Evolutionary conservation across 2,888 invertebrate genomes (phyloP), one percentile per base, ranked within the genome.

Genomic region (Drosophila pseudotakahashii): DNA sequence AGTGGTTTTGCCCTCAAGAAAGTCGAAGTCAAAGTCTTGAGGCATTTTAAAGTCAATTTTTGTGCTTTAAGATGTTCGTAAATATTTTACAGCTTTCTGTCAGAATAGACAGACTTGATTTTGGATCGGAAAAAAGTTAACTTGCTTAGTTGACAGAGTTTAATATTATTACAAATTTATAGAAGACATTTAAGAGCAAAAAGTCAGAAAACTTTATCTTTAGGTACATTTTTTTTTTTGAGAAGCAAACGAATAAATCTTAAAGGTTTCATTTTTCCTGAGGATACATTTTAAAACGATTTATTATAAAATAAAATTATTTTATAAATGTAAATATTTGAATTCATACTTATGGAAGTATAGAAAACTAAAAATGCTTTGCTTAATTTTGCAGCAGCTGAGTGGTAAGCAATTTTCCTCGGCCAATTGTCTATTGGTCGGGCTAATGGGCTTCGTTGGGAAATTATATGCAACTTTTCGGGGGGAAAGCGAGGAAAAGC

Each of bases 391-490:
- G 9, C 54, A 44, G 42, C 26, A 36, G 14, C 45, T 30, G 44
- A 61, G 45, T 37, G 19, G 13, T 34, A 26, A 34, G 34, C 62
- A 59, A 26, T 44, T 32, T 58, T 30, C 30, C 41, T 47, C 39
- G 19, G 30, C 30, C 70, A 57, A 70, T 57, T 70, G 70, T 70
- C 71, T 71, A 52, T 70, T 63, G 63, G 63, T 47, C 61, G 32
- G 48, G 52, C 48, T 53, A 70, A 71, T 70, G 71, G 63, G 26
- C 45, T 70, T 57, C 36, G 63, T 52, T 63, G 41, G 47, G 51
- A 71, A 69, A 70, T 70, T 71, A 57, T 52, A 37, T 62, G 71
- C 70, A 57, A 70, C 63, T 63, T 53, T 67, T 53, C 36, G 45
- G 48, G 4, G 26, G 19, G 19, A 19, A 19, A 19, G 19, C 19